Base-by-base conservation (phyloP, 2,888 invertebrate genomes). In the Erebia aethiops region DNA sequence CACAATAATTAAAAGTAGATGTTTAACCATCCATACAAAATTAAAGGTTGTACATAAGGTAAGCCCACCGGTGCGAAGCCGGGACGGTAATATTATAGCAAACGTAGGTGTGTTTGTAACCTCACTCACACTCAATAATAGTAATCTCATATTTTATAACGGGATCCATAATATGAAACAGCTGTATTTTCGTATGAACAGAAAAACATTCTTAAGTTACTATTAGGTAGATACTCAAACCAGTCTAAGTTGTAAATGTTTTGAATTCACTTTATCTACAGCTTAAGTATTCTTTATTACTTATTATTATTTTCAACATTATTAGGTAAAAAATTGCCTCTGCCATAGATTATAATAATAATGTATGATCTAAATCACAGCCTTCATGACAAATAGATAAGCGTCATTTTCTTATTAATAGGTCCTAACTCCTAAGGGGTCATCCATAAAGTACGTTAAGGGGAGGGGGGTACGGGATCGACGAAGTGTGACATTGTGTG, bases 91-190 rank as follows among this genome's bases (percentile, higher is more conserved):
- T 35, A 35, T 35, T 35, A 35, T 35, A 35, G 35, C 35, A 35
- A 35, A 35, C 35, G 35, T 7, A 35, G 7, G 35, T 35, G 7
- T 35, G 35, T 35, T 35, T 35, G 35, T 35, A 7, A 35, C 0
- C 35, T 7, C 35, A 35, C 35, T 5, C 35, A 7, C 5, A 4
- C 26, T 26, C 1, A 26, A 3, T 26, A 26, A 26, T 26, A 26
- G 26, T 26, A 3, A 26, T 3, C 26, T 26, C 1, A 26, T 26
- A 26, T 26, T 26, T 26, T 26, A 26, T 26, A 26, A 35, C 74
- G 67, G 69, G 63, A 71, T 63, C 11, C 43, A 56, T 60, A 9
- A 14, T 46, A 74, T 64, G 60, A 43, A 56, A 70, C 69, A 65
- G 7, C 8, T 14, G 8, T 64, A 57, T 69, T 70, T 65, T 69